Conservation (phyloP, 2,113 vertebrate genomes). For the Xerus inauris region DNA sequence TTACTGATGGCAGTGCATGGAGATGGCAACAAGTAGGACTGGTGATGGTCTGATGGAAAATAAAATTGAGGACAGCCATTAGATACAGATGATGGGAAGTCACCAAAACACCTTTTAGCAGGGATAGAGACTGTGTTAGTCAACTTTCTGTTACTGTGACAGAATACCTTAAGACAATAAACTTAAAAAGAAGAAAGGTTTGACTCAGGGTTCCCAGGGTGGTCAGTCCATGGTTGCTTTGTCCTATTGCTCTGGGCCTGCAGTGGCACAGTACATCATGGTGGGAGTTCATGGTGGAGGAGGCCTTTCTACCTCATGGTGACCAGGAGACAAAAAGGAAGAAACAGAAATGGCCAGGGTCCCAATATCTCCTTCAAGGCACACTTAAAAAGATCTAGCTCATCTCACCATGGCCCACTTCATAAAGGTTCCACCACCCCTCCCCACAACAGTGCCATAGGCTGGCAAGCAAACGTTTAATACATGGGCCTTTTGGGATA, state of each 20-base stretch:
- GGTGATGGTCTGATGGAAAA: not conserved
- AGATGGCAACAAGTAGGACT: not conserved
- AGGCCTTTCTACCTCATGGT: not conserved
- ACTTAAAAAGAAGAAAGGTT: not conserved
- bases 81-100: not conserved
- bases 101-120: not conserved
- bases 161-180: not conserved
- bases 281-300: not conserved
- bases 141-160: not conserved
- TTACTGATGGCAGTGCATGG: not conserved
- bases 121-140: no score
- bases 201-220: not conserved
- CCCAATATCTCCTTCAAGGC: not conserved
- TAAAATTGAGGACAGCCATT: not conserved
- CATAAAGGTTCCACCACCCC: not conserved
- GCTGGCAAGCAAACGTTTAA: not conserved
- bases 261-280: not conserved
- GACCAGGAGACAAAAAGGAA: not conserved
- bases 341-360: not conserved
- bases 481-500: not conserved
- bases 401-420: not conserved
- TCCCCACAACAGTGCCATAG: not conserved
- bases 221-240: not conserved
- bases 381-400: not conserved
- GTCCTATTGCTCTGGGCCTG: not conserved